Conservation (phyloP, 2,888 invertebrate genomes). For the Dichetophora obliterata region DNA sequence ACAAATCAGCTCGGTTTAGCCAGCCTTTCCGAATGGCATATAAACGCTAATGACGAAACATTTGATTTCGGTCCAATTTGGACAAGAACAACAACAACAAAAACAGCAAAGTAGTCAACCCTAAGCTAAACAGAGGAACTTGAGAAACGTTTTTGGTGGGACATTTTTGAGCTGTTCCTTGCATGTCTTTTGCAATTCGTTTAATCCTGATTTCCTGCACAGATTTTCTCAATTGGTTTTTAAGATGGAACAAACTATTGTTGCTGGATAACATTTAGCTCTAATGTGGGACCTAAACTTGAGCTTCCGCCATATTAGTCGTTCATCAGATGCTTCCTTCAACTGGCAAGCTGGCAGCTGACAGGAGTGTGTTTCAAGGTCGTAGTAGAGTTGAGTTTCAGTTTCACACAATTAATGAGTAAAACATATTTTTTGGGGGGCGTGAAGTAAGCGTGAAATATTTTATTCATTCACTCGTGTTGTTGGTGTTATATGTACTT, state of each 20-base stretch:
- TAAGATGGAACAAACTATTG: neutral
- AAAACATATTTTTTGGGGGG: slow-evolving; percentile 14
- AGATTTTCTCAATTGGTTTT: neutral
- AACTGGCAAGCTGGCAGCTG: neutral
- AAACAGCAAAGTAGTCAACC: neutral
- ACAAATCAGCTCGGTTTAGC: slow-evolving; percentile 11
- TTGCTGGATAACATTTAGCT: neutral
- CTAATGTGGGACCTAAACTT: neutral
- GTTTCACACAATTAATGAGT: slow-evolving; percentile 20
- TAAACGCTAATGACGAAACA: slow-evolving; percentile 28
- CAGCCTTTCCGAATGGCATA: neutral
- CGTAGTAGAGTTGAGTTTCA: neutral
- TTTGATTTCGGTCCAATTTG: slow-evolving; percentile 23
- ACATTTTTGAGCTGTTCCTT: neutral
- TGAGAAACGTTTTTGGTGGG: neutral
- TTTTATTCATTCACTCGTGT: no score
- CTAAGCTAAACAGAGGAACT: neutral
- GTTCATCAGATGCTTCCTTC: neutral
- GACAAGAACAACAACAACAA: neutral
- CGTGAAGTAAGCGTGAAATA: neutral
- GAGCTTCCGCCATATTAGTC: neutral
- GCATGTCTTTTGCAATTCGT: neutral
- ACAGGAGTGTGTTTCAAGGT: neutral
- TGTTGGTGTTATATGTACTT: neutral
- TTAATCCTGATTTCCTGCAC: neutral